Evolutionary conservation across 2,888 invertebrate species (phyloP), one percentile per base, ranked within the genome.

Genomic region (Tiliacea citrago): DNA sequence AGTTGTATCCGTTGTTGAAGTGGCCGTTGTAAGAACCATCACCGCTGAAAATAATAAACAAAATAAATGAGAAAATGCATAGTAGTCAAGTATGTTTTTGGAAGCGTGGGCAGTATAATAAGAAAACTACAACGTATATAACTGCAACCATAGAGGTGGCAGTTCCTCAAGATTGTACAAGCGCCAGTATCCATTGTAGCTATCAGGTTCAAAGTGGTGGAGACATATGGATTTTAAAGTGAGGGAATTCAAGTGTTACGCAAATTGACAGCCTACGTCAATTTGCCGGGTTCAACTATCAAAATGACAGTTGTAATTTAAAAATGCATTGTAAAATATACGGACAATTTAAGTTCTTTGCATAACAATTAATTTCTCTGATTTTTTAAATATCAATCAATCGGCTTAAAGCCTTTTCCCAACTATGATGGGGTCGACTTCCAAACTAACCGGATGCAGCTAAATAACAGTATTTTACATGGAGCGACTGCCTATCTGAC

Each of bases 1-100:
- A 92, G 79, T 89, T 88, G 82, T 93, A 91, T 24, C 91, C 89
- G 63, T 88, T 84, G 87, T 91, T 88, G 86, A 91, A 90, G 61
- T 85, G 81, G 4, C 90, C 86, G 81, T 91, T 88, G 90, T 93
- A 92, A 6, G 90, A 84, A 21, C 91, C 93, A 18, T 89, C 90
- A 4, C 88, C 89, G 16, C 93, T 93, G 88, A n/a, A 88, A 88
- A 84, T 66, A 65, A 73, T 55, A 75, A 76, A 72, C 70, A 18
- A 77, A 75, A 51, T 39, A 13, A 47, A 49, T 55, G 2, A 77
- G 21, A 49, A 60, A 12, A 29, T 53, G 10, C 0, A 68, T 8
- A 39, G 9, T 10, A 39, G 2, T 29, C 29, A 58, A 21, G 21
- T 12, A 39, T n/a, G 4, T 13, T 61, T 39, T 39, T 8, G 13